These are phyloP conservation scores for Fratercula arctica DNA, from an alignment of 2,797 vertebrate genomes.

Conservation along the genomic window DNA sequence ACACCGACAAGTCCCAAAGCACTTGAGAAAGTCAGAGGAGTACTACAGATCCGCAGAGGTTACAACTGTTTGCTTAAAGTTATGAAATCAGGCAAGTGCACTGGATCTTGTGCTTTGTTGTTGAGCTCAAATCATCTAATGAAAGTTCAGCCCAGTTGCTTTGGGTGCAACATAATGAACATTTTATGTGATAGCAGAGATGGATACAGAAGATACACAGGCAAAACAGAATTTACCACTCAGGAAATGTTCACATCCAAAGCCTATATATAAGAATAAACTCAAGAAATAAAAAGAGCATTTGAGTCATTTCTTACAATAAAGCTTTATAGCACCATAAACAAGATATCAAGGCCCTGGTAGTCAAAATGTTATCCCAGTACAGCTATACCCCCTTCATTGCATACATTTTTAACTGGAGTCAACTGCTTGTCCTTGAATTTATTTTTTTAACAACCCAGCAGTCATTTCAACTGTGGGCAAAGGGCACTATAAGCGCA, in stretches of 20 bases:
- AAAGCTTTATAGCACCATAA: not conserved
- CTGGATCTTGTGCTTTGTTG: not conserved
- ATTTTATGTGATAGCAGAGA: constrained; percentile 10
- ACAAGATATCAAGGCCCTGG: not conserved
- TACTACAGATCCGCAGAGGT: not conserved
- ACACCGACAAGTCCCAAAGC: not conserved
- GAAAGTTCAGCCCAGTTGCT: not conserved
- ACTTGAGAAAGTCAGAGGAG: not conserved
- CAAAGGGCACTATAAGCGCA: not conserved
- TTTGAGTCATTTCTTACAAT: not conserved
- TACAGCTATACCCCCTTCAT: not conserved
- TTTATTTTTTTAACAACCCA: not conserved
- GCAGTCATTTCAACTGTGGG: not conserved
- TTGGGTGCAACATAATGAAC: not conserved
- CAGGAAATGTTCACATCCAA: not conserved
- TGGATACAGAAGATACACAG: not conserved
- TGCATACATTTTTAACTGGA: not conserved
- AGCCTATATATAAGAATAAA: not conserved
- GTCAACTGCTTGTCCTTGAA: not conserved
- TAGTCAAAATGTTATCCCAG: not conserved
- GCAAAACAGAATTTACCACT: not conserved
- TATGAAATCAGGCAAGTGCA: not conserved
- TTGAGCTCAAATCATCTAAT: not conserved
- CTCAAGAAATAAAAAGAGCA: not conserved
- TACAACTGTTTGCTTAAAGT: not conserved